Evolutionary conservation across 2,888 invertebrate genomes (phyloP), one percentile per base, ranked within the genome.

Genomic region (Caenorhabditis sulstoni): DNA sequence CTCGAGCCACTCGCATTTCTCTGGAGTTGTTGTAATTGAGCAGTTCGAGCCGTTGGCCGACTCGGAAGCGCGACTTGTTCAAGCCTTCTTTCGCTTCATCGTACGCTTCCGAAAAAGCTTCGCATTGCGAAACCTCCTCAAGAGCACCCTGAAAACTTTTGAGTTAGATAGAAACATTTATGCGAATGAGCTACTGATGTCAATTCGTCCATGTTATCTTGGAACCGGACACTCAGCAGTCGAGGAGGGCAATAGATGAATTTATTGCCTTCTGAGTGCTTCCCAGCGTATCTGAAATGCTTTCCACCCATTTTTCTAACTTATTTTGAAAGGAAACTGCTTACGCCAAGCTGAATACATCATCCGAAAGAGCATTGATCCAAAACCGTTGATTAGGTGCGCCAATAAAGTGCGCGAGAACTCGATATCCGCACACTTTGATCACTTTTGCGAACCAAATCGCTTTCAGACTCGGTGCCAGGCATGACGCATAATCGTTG

Each of bases 371-470:
- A 59, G 98, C 92, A 88, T 96, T 96, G 5, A 97, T 94, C 97
- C 97, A 98, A 91, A 98, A 97, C 7, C 4, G 3, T 29, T 29
- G 29, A 29, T 90, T 96, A 95, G 81, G 93, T 93, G 35, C 95
- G 14, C 97, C 98, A 92, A 97, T 97, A 91, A 96, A 98, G 74
- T 93, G 90, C 77, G 93, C 88, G 64, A 92, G 88, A 3, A 92
- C 93, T 85, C 92, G 92, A 87, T 93, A 93, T 8, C 93, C 93
- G 92, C 86, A 62, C 11, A 97, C 94, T 91, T 95, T 94, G 79
- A 96, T 92, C 49, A 98, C 96, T 55, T 95, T 94, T 14, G 97
- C 97, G 52, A 98, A 96, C 98, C 98, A 98, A 22, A 79, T 44
- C n/a, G 57, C 53, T 47, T 81, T 49, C 4, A 62, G 44, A 1